Evolutionary conservation across 2,888 invertebrate genomes (phyloP), one percentile per base, ranked within the genome.

Genomic region (Lacanobia wlatinum): DNA sequence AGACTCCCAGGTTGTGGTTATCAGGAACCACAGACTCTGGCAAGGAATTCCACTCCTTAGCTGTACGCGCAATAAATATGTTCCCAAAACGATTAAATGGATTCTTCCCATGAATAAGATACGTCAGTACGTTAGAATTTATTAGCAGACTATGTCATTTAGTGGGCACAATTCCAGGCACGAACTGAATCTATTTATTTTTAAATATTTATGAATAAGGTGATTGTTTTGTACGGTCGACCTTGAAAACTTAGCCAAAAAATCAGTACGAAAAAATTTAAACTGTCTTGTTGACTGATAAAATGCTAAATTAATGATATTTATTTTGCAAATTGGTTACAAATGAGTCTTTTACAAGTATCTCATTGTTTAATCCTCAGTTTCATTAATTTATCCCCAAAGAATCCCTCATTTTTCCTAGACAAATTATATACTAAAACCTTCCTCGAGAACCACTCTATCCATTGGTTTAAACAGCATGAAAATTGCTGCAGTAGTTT

Each of bases 141-240:
- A 72, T 52, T 23, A 77, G 6, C 18, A 14, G 38, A 56, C 9
- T 16, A 21, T 64, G 64, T 58, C 58, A 59, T 59, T 34, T n/a
- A 59, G 12, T 43, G 79, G 76, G 73, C 73, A 73, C 23, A 60
- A 55, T 78, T 76, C 73, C 79, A 73, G 78, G 1, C 34, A 59
- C 34, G 58, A 34, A 48, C 14, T 9, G 14, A 72, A 64, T 58
- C n/a, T 16, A 28, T 64, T 23, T 63, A 38, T 40, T 50, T 77
- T 53, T 61, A 52, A 56, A 77, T 21, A 52, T 62, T 46, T 70
- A 62, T 78, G 8, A 71, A 61, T 52, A 62, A 58, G 23, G 50
- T 62, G 38, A 62, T 75, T 78, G 62, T 70, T 78, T 52, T 61
- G 38, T 70, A 21, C 38, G 21, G 9, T 21, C 28, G 56, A 70